Evolutionary conservation across 2,888 invertebrate species (phyloP), one percentile per base, ranked within the genome.

Genomic region (Acholoe squamosa): DNA sequence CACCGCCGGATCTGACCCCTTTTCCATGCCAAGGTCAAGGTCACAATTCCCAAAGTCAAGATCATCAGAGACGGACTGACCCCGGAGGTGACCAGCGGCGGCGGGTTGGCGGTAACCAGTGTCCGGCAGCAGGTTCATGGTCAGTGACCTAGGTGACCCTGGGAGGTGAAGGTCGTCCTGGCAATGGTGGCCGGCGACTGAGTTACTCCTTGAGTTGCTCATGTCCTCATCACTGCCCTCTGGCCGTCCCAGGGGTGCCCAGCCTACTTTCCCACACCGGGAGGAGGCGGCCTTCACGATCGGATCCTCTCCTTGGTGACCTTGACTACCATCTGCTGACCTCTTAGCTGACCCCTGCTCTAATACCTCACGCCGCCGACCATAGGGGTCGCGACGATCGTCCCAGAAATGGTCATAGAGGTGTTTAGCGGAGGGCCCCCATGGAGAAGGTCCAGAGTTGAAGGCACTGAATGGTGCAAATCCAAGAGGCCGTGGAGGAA

Each of bases 261-360:
- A 61, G 19, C 61, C 61, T 19, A 61, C 61, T 14, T 61, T 61
- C 61, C 61, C 61, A 61, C 61, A 61, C 3, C 61, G 19, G 54
- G 54, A 54, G 54, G n/a, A n/a, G n/a, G 54, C 54, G 54, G 12
- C 19, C 12, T 10, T 19, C 22, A 12, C 19, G 61, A 61, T 61
- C 61, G 14, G 61, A 61, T 61, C 61, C 61, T 61, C n/a, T 7
- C 3, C n/a, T n/a, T 1, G 22, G 1, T 61, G 61, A 61, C 61
- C 61, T n/a, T 61, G 61, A n/a, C 14, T 14, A 28, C 33, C 33
- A 77, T n/a, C 34, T 77, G 77, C 77, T 77, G 77, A 77, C 77
- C 77, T 28, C 77, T n/a, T 3, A 77, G 67, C 7, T 67, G 77
- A 77, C 61, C 61, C n/a, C 61, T 61, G 61, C 19, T 19, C n/a